Conservation (phyloP, 1,140 invertebrate species). For the Caerostris extrusa region DNA sequence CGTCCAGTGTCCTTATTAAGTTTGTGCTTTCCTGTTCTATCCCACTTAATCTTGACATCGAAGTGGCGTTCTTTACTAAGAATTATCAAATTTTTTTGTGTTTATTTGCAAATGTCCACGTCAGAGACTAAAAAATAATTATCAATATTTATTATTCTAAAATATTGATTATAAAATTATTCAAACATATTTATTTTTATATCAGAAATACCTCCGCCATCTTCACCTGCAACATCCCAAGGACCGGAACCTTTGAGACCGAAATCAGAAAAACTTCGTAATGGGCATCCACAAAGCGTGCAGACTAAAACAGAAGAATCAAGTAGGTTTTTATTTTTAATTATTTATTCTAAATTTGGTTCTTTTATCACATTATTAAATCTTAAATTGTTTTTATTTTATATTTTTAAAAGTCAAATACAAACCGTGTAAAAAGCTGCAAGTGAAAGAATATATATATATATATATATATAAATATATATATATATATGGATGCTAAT, state of each 20-base stretch:
- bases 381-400: background rate
- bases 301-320: slow-evolving; percentile 70
- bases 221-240: slow-evolving; percentile 75
- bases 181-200: background rate
- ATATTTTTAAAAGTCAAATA: background rate
- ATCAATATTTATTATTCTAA: background rate
- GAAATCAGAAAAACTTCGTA: slow-evolving; percentile 75
- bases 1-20: too few relatives aligned
- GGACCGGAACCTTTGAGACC: slow-evolving; percentile 67
- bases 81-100: too few relatives aligned
- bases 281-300: slow-evolving; percentile 53
- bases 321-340: background rate
- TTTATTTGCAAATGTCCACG: too few relatives aligned
- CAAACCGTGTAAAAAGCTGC: background rate
- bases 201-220: slow-evolving; percentile 76
- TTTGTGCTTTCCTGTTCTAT: too few relatives aligned
- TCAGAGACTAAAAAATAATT: background rate
- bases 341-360: too few relatives aligned
- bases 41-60: too few relatives aligned
- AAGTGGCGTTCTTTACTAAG: too few relatives aligned
- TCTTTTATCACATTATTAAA: background rate
- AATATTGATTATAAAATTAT: background rate
- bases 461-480: too few relatives aligned
- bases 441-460: too few relatives aligned
- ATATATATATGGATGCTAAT: too few relatives aligned